Evolutionary conservation across 2,797 vertebrate species (phyloP).

Genomic region (Sebastes kiyomatsui): DNA sequence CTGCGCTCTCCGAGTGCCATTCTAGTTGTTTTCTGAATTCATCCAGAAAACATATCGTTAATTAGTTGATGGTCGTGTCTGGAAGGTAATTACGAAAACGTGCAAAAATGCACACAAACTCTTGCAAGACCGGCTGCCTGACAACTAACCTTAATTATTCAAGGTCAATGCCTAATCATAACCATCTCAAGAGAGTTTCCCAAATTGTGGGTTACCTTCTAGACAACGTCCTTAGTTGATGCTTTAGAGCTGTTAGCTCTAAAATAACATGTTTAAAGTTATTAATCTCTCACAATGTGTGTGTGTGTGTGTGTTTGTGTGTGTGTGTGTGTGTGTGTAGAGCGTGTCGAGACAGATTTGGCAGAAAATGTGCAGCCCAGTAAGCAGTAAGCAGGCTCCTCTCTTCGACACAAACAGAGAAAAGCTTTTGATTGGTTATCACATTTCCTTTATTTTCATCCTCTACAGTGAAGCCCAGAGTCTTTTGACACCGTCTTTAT

Average conservation of each 20-base stretch:
- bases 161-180: too few species aligned
- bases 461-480: neutral
- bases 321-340: neutral
- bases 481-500: neutral
- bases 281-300: neutral
- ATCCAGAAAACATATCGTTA: neutral
- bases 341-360: neutral
- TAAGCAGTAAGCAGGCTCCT: neutral
- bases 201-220: too few species aligned
- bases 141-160: too few species aligned
- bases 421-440: neutral
- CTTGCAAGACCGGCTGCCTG: accelerated
- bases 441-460: neutral
- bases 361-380: neutral
- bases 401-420: neutral
- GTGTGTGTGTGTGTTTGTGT: neutral
- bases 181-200: too few species aligned
- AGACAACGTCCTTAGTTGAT: neutral
- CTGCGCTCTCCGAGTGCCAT: too few species aligned
- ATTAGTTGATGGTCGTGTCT: too few species aligned
- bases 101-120: too few species aligned
- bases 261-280: neutral
- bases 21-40: neutral
- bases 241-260: neutral
- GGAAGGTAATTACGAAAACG: too few species aligned